phyloP scores from a whole-genome alignment of 2,113 vertebrate genomes.

The Sphyrna mokarran region DNA sequence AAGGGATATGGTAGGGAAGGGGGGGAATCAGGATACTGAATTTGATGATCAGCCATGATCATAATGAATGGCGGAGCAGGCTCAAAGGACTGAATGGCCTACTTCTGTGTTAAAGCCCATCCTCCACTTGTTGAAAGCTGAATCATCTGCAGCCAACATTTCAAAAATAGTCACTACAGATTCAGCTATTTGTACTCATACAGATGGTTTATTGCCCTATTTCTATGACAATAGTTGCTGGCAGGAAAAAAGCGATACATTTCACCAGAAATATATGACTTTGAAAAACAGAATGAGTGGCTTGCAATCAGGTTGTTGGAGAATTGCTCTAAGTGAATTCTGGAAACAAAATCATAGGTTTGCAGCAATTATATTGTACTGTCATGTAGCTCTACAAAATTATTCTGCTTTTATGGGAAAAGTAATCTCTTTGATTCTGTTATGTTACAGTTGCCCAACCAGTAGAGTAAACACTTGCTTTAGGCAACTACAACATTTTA shows the following conservation, averaged over 20 bases:
- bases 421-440: slow-evolving; percentile 21
- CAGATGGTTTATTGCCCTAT: neutral
- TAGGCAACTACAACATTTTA: neutral
- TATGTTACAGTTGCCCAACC: neutral
- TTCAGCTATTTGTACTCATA: neutral
- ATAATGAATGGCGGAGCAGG: no score
- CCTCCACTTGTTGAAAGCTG: neutral
- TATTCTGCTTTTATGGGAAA: neutral
- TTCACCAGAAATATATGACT: slow-evolving; percentile 3
- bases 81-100: no score
- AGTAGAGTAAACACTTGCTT: neutral
- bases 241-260: neutral
- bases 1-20: no score
- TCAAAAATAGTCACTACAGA: neutral
- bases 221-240: neutral
- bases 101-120: neutral
- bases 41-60: no score
- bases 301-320: neutral
- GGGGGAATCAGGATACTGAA: no score
- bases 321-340: neutral
- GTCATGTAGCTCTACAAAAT: slow-evolving; percentile 19
- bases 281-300: neutral
- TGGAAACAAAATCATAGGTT: slow-evolving; percentile 31
- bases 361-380: neutral
- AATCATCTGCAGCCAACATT: neutral